Evolutionary conservation across 2,797 vertebrate species (phyloP), one percentile per base, ranked within the genome.

Genomic region (Acanthiza pusilla): DNA sequence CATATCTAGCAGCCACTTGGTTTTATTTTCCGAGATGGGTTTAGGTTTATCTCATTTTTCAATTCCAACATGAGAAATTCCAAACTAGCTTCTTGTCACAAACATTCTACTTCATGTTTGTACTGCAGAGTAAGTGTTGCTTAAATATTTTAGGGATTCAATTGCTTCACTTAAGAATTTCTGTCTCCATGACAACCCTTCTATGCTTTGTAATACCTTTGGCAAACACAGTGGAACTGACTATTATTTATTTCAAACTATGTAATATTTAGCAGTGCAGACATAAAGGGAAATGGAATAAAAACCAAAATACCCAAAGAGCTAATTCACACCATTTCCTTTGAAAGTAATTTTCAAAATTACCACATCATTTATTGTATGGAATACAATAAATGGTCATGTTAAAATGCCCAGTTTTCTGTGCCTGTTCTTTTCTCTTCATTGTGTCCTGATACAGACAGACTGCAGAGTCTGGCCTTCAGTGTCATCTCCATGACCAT

Each of bases 131-230:
- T 80, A 91, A 93, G 51, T 85, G 73, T 94, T 93, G 88, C 96
- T 95, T 94, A 96, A 96, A 96, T 91, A 89, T 97, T 96, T 95
- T 93, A 95, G 83, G 47, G 75, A 97, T 81, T 93, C 8, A 7
- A 0, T 83, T 50, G 57, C 92, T 91, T 95, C 76, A 42, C 91
- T 85, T 87, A 58, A 63, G 88, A 90, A 94, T 96, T 93, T 80
- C 88, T 83, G 81, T 97, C 92, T 94, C 96, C 96, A 96, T 97
- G 94, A 84, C 96, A 97, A 97, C 96, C 19, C 29, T 82, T 87
- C 85, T 95, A 76, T 93, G 76, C 91, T 94, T 93, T 91, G 75
- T 93, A 87, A 91, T 95, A 87, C 88, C 91, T 96, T 86, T 78
- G 57, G 82, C 3, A 1, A 95, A 72, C 70, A 77, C 15, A 4